Base-by-base conservation (phyloP, 1,140 invertebrate genomes). In the Lerema accius region DNA sequence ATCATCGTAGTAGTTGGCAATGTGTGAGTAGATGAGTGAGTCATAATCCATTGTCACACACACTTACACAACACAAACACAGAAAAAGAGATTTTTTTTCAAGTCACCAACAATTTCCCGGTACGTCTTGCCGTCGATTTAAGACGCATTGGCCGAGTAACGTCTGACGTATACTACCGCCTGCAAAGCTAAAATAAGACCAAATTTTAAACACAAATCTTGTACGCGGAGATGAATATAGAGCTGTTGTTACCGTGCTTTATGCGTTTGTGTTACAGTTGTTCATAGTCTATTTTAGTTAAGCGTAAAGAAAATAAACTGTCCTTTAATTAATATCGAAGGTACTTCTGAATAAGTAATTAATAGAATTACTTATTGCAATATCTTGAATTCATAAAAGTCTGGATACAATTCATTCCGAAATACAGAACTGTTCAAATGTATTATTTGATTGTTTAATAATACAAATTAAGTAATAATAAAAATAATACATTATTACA, bases 121-220 rank as follows among this genome's bases (percentile, higher is more conserved):
- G 60, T 58, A 39, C 65, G 61, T 40, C 50, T 64, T 65, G 71
- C 71, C 82, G 84, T 86, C 86, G 83, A 90, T 86, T 71, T 83
- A 89, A 90, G 86, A 88, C 88, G 82, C 88, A 89, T 90, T 82
- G 86, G 82, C 63, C 76, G 82, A 80, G 76, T 79, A 82, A 76
- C 79, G 76, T 67, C 80, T 81, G 85, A 87, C 85, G 85, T 86
- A 80, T 81, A 82, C 80, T 81, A 80, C 74, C 86, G 84, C 76
- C 78, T 82, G 86, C 86, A 89, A 90, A 89, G 86, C 88, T 90
- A 90, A 89, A 90, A 89, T 90, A 90, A 90, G 88, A 90, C 88
- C 84, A 85, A 90, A 90, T 88, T 89, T 89, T 90, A 90, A 88
- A 90, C 88, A 90, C 84, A 89, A 90, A 85, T 84, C 82, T 86